Conservation (phyloP, 64 coral and sea anemone species). For the Montipora foliosa region DNA sequence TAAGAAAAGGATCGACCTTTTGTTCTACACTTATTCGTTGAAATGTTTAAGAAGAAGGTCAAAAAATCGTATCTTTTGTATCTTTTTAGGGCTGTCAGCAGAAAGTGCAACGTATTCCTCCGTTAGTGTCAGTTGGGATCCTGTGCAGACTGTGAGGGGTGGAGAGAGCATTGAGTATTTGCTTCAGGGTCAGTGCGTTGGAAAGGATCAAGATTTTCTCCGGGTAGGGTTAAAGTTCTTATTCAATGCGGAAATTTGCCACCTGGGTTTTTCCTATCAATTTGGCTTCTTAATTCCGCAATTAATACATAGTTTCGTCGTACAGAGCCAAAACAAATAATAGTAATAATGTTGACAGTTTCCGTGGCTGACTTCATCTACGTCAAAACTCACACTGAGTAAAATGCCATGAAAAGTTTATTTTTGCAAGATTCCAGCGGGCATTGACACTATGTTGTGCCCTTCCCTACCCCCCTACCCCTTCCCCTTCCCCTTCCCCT, state of each 20-base stretch:
- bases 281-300: background rate
- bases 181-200: conserved; percentile 78
- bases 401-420: no score
- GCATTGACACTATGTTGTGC: no score
- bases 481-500: no score
- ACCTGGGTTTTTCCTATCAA: background rate
- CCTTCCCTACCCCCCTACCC: no score
- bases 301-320: no score
- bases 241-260: background rate
- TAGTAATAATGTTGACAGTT: no score
- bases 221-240: conserved; percentile 27
- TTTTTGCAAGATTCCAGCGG: no score
- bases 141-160: conserved; percentile 46
- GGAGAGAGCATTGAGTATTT: conserved; percentile 85
- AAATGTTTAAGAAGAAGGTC: background rate
- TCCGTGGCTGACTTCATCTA: no score
- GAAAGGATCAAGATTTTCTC: conserved; percentile 81
- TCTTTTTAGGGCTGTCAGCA: conserved; percentile 65
- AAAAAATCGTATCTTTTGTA: background rate
- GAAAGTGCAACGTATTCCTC: conserved; percentile 31
- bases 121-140: conserved; percentile 75
- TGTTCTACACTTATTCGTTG: background rate
- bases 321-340: no score
- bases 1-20: background rate
- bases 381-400: no score